Evolutionary conservation across 1,140 invertebrate genomes (phyloP).

Genomic region (Habropoda laboriosa): DNA sequence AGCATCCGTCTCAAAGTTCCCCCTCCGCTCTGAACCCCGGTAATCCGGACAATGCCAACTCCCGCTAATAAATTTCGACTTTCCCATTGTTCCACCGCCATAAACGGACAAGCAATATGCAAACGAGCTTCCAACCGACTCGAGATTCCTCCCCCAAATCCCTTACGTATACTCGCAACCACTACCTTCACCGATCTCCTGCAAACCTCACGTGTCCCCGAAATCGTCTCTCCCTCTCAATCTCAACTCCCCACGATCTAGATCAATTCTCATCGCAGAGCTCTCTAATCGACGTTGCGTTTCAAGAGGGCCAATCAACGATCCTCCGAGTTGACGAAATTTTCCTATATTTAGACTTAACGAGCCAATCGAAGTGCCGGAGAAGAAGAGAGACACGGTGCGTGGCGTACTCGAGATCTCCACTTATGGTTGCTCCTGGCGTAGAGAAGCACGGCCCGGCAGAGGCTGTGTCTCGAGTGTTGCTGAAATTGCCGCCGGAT

Average conservation of each 20-base stretch:
- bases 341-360: conserved; percentile 62
- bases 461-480: conserved; percentile 54
- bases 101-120: conserved; percentile 26
- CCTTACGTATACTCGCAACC: neutral
- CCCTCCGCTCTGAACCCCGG: neutral
- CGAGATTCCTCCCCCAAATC: neutral
- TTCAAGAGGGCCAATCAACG: conserved; percentile 40
- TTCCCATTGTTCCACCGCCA: conserved; percentile 27
- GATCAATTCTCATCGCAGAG: too few species aligned
- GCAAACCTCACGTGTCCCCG: too few species aligned
- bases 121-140: conserved; percentile 15
- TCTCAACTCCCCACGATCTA: too few species aligned
- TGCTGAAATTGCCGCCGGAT: conserved; percentile 57
- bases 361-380: conserved; percentile 55
- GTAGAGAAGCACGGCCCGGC: conserved; percentile 14
- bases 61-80: conserved; percentile 44
- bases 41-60: conserved; percentile 27
- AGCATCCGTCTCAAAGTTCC: neutral
- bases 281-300: conserved; percentile 32
- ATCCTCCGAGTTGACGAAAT: conserved; percentile 30
- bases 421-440: conserved; percentile 49
- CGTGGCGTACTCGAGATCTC: conserved; percentile 51
- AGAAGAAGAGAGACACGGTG: conserved; percentile 12
- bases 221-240: too few species aligned
- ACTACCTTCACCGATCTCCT: neutral